phyloP scores from a whole-genome alignment of 2,888 invertebrate species.

The Caenorhabditis japonica region DNA sequence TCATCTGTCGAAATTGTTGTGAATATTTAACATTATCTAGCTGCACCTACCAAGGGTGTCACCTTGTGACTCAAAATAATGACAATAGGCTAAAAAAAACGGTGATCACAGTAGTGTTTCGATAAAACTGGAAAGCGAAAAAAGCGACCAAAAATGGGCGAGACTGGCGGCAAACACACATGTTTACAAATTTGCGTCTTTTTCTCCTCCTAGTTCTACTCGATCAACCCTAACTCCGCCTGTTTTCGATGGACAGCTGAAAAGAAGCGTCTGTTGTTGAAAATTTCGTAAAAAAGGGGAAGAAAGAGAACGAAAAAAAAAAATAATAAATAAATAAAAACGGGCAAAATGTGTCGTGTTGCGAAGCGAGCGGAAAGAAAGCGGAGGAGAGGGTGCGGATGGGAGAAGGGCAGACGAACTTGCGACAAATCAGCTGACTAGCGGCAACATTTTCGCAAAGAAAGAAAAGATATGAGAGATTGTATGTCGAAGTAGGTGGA shows the following conservation, averaged over 20 bases:
- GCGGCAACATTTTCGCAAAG: too few relatives aligned
- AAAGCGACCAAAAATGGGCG: constrained; percentile 19
- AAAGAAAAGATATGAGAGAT: too few relatives aligned
- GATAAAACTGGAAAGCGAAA: constrained; percentile 30
- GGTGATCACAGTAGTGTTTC: constrained; percentile 15
- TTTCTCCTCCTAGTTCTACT: too few relatives aligned
- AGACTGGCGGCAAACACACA: constrained; percentile 33
- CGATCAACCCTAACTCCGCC: constrained; percentile 11
- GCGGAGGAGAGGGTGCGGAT: background rate
- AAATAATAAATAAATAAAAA: constrained; percentile 10
- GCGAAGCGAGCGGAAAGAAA: too few relatives aligned
- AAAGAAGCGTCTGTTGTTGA: constrained; percentile 18
- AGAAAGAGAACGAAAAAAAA: constrained; percentile 22
- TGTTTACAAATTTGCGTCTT: constrained; percentile 43
- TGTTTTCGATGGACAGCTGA: too few relatives aligned
- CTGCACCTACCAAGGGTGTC: too few relatives aligned
- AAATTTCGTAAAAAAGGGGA: constrained; percentile 23
- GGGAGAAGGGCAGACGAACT: constrained; percentile 17
- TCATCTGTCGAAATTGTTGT: background rate
- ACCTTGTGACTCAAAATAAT: too few relatives aligned
- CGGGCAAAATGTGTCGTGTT: too few relatives aligned
- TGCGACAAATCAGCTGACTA: constrained; percentile 46
- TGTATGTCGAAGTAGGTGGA: too few relatives aligned
- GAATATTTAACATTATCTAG: too few relatives aligned
- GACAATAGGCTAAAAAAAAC: constrained; percentile 18